Evolutionary conservation across 2,113 vertebrate species (phyloP).

Genomic region (Hippocampus mohnikei): DNA sequence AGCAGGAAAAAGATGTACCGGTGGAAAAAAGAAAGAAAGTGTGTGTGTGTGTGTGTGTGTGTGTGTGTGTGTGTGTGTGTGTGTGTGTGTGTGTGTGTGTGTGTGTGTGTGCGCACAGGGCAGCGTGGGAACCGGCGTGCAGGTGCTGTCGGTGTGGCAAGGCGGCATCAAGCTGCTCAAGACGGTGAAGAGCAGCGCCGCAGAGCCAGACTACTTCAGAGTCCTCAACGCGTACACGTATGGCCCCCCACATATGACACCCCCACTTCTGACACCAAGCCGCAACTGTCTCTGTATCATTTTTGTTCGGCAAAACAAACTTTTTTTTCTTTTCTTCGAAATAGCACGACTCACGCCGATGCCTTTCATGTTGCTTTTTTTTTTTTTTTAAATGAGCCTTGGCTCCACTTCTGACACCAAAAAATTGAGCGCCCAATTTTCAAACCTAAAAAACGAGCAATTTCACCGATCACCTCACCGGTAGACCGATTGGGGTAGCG

Average conservation of each 20-base stretch:
- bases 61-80: conserved; percentile 3
- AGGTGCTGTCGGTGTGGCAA: conserved; percentile 90
- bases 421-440: background rate
- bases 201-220: conserved; percentile 80
- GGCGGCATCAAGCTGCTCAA: conserved; percentile 85
- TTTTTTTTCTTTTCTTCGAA: background rate
- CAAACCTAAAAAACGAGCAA: background rate
- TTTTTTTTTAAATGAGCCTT: too few relatives aligned
- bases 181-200: conserved; percentile 76
- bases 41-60: too few relatives aligned
- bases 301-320: background rate
- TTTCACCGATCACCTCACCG: background rate
- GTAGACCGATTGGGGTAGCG: background rate
- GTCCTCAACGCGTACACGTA: conserved; percentile 87
- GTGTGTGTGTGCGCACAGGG: conserved; percentile 73
- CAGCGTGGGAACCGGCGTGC: conserved; percentile 90
- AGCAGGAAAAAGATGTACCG: background rate
- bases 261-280: background rate
- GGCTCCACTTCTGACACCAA: background rate
- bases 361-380: too few relatives aligned
- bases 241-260: background rate
- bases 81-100: conserved; percentile 10
- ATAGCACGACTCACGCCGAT: too few relatives aligned
- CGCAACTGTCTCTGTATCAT: too few relatives aligned
- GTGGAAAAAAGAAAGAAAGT: background rate